These are phyloP conservation scores for Tetheella fluctuosa DNA, from an alignment of 2,888 invertebrate species.

Conservation along the genomic window DNA sequence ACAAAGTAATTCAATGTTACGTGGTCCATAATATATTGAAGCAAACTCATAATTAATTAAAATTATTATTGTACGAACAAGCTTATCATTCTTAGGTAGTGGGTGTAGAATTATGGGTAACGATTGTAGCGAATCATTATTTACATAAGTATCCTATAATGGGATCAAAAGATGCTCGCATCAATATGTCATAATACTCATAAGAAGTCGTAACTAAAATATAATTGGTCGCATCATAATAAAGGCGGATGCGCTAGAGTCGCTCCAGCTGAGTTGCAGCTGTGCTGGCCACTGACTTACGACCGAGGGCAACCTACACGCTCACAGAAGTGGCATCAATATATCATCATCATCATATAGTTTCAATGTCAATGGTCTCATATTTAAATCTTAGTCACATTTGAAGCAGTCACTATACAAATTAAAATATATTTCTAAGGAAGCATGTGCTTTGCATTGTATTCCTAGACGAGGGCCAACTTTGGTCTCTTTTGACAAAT, in stretches of 20 bases:
- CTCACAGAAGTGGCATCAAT: slow-evolving; percentile 48
- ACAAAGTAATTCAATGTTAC: no score
- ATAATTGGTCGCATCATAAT: neutral
- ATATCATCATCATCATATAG: slow-evolving; percentile 51
- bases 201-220: no score
- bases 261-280: slow-evolving; percentile 44
- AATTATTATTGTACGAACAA: no score
- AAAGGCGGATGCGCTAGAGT: slow-evolving; percentile 27
- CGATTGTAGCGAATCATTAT: no score
- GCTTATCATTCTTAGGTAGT: neutral
- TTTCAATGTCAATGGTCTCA: slow-evolving; percentile 52
- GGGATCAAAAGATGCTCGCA: slow-evolving; percentile 19
- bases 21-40: no score
- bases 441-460: slow-evolving; percentile 20
- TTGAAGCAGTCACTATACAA: slow-evolving; percentile 10
- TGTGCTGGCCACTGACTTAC: slow-evolving; percentile 47
- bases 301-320: slow-evolving; percentile 41
- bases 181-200: slow-evolving; percentile 39
- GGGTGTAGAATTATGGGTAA: neutral
- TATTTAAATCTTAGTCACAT: slow-evolving; percentile 30
- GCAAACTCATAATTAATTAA: no score
- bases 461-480: slow-evolving; percentile 27
- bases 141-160: neutral
- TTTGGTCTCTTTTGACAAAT: slow-evolving; percentile 32
- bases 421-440: slow-evolving; percentile 24